Evolutionary conservation across 2,888 invertebrate genomes (phyloP), one percentile per base, ranked within the genome.

Genomic region (Acrocera orbiculus): DNA sequence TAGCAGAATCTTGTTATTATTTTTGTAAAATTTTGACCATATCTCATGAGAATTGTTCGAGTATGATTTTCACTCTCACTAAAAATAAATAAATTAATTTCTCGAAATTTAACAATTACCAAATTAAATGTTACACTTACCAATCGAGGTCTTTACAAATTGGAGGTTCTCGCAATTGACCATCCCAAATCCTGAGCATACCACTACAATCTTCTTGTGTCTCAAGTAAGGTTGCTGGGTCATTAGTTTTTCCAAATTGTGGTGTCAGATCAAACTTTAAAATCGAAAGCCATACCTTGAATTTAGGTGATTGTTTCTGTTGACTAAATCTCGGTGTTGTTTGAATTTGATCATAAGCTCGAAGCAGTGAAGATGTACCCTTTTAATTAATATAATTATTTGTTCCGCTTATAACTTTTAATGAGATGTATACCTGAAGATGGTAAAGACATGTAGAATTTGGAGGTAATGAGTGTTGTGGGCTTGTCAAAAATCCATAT

Each of bases 361-460:
- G 74, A 58, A 63, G 68, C 69, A 63, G 51, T 66, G 45, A 58
- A 62, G 59, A 61, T 62, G 59, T 58, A 58, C 68, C 67, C 64
- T n/a, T n/a, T n/a, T n/a, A n/a, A n/a, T n/a, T n/a, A n/a, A n/a
- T n/a, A n/a, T n/a, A 20, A n/a, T n/a, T n/a, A n/a, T n/a, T n/a
- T n/a, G n/a, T n/a, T n/a, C n/a, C n/a, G n/a, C n/a, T n/a, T n/a
- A n/a, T n/a, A n/a, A n/a, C n/a, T n/a, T n/a, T n/a, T n/a, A n/a
- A n/a, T n/a, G n/a, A n/a, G n/a, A n/a, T n/a, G n/a, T n/a, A n/a
- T n/a, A n/a, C n/a, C n/a, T 35, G 71, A 51, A 89, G 70, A 54
- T 85, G 83, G 54, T 87, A 89, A 15, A 85, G 68, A 52, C 89
- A 89, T 7, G 86, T 87, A 16, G 82, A 86, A 54, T 87, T 87